Conservation (phyloP, 2,113 vertebrate species). For the Tympanuchus pallidicinctus region DNA sequence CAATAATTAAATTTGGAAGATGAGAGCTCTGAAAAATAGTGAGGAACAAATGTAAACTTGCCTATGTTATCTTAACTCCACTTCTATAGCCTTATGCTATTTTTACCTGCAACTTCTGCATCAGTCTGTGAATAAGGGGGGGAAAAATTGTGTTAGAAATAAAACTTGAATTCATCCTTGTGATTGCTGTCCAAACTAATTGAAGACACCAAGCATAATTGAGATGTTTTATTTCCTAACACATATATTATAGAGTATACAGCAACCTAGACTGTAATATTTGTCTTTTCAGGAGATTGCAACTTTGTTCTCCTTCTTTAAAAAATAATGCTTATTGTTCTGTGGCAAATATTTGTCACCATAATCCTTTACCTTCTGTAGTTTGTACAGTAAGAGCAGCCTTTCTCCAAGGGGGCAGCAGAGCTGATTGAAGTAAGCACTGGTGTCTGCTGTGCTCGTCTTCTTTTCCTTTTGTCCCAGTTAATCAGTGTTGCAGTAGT, state of each 20-base stretch:
- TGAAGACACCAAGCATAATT: neutral
- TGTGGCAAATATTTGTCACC: neutral
- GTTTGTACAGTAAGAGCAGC: neutral
- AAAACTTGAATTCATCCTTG: neutral
- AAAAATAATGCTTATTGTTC: neutral
- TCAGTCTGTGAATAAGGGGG: neutral
- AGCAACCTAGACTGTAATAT: neutral
- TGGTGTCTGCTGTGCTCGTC: neutral
- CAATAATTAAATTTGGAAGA: neutral
- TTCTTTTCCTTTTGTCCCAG: neutral
- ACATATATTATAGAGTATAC: neutral
- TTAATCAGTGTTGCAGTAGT: neutral
- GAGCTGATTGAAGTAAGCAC: neutral
- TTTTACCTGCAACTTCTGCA: neutral
- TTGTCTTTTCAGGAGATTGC: neutral
- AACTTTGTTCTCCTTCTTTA: neutral
- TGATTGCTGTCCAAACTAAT: neutral
- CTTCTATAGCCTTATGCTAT: neutral
- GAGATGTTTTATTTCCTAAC: neutral
- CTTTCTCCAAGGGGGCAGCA: neutral
- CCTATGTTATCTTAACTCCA: neutral
- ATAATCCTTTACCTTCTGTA: neutral
- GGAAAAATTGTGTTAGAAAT: neutral
- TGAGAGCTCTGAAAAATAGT: neutral
- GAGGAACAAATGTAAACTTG: neutral